Base-by-base conservation (phyloP, 2,113 vertebrate genomes). In the Pogona vitticeps region DNA sequence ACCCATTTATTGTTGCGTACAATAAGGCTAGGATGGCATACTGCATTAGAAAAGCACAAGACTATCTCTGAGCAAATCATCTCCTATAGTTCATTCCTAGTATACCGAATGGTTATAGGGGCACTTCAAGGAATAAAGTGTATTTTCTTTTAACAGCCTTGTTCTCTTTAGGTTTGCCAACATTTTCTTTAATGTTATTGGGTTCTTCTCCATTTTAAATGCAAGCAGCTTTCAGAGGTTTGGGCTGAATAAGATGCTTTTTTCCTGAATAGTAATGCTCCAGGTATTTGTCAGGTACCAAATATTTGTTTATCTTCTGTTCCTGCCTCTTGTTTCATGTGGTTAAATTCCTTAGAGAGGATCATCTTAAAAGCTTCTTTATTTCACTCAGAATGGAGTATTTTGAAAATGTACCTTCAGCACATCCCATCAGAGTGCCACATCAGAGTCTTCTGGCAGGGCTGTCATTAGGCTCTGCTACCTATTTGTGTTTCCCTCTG, bases 251-350 rank as follows among this genome's bases (percentile, higher is more conserved):
- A 92, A 93, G 86, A 91, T 90, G 92, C 72, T 88, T 91, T 88
- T 88, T 68, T 91, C 85, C 83, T 81, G 90, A 93, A 81, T 82
- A 90, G 82, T 87, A 93, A 94, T 80, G 80, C 90, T 94, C 82
- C 70, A 85, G 76, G 86, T 72, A 80, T 84, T 82, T 68, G 91
- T 91, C 90, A 92, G 92, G 94, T 94, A 91, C 89, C 92, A 88
- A 58, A 90, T 79, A 87, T 92, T 92, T 95, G 94, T 94, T 95
- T 94, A 94, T 92, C 88, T 90, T 94, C 91, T 92, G 88, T 88
- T 93, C 76, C 92, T 91, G 85, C 76, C 88, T 86, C 81, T 92
- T 88, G 83, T 93, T 95, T 95, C 91, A 93, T 94, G 89, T 93
- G 92, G 91, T 93, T 94, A 90, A 63, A 82, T 6, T 1, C 92